Conservation (phyloP, 2,888 invertebrate species). For the Melipona bicolor region DNA sequence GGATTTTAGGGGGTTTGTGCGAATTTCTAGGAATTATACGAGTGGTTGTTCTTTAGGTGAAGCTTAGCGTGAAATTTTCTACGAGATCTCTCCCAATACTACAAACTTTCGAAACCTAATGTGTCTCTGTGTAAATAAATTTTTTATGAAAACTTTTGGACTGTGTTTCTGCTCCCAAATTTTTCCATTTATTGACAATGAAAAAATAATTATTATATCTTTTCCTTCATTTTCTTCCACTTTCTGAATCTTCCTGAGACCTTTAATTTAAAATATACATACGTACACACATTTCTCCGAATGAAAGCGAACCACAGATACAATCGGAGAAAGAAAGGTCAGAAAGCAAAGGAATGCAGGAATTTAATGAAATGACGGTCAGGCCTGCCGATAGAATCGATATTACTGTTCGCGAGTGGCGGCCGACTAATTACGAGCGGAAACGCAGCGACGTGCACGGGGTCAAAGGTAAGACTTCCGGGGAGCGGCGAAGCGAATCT, state of each 20-base stretch:
- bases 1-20: no score
- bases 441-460: constrained; percentile 36
- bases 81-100: no score
- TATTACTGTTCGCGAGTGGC: constrained; percentile 11
- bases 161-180: fast-evolving
- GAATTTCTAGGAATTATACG: no score
- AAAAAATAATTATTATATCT: not conserved
- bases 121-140: no score
- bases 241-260: no score
- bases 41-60: no score
- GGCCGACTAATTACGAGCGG: constrained; percentile 45
- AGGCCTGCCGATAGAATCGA: constrained; percentile 10
- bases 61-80: no score
- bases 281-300: no score
- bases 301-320: not conserved
- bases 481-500: constrained; percentile 55
- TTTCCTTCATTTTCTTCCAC: not conserved
- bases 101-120: no score
- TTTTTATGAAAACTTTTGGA: not conserved
- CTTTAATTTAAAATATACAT: no score
- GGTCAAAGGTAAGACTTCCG: constrained; percentile 72
- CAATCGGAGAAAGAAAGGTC: not conserved
- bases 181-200: not conserved
- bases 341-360: not conserved
- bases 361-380: not conserved